phyloP scores from a whole-genome alignment of 2,888 invertebrate species.

The Stratiomys singularior region DNA sequence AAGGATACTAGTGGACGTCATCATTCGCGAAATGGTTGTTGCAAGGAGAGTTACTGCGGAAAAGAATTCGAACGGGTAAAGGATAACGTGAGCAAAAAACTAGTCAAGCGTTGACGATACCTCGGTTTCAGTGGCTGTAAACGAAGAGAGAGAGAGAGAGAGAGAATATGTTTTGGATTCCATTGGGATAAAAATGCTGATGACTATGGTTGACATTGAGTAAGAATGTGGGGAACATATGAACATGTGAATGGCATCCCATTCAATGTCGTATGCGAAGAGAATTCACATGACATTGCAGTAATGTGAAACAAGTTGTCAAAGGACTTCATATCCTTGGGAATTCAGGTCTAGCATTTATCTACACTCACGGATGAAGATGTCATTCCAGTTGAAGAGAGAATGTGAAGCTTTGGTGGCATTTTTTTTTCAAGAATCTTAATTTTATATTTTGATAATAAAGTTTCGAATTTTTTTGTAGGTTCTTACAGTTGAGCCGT shows the following conservation, averaged over 20 bases:
- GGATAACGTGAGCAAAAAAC: too few species aligned
- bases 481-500: too few species aligned
- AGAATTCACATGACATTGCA: too few species aligned
- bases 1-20: background rate
- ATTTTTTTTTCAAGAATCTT: too few species aligned
- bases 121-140: background rate
- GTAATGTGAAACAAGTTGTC: conserved; percentile 17
- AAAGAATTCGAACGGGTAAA: too few species aligned
- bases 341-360: too few species aligned
- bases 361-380: background rate
- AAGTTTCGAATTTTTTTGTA: too few species aligned
- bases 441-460: too few species aligned
- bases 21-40: background rate
- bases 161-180: conserved; percentile 4
- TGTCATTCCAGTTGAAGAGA: too few species aligned
- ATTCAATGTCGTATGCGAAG: too few species aligned
- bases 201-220: background rate
- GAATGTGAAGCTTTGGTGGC: too few species aligned
- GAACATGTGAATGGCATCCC: background rate
- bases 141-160: background rate
- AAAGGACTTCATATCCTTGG: background rate
- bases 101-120: background rate
- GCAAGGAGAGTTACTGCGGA: background rate
- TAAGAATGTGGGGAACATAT: background rate
- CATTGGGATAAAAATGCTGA: conserved; percentile 15